Base-by-base conservation (phyloP, 92 coral and sea anemone genomes). In the Desmophyllum pertusum region DNA sequence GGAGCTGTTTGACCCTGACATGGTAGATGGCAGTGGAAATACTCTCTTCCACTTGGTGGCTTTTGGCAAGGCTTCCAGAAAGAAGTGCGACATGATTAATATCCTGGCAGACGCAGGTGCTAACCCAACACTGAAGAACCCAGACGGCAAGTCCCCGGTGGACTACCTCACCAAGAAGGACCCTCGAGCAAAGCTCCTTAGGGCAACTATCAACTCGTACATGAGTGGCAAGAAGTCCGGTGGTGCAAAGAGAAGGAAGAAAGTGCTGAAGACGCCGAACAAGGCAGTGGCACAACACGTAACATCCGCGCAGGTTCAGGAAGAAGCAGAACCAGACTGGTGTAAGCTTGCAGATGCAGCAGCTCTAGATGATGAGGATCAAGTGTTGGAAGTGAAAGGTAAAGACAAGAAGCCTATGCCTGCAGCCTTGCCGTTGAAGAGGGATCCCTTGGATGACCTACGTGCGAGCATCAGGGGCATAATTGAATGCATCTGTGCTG, bases 131-230 rank as follows among this genome's bases (percentile, higher is more conserved):
- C 29, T 86, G 14, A 86, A 63, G 80, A 89, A 89, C 84, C 48
- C 75, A 39, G 93, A 89, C 2, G 88, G 90, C 36, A 86, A 81
- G 73, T 65, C 73, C 36, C 88, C 93, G 0, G 41, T 81, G 23
- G 93, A 89, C 67, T 79, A 31, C n/a, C 72, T 89, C 31, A n/a
- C 33, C 41, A 89, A 86, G 81, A 89, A 89, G 46, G 93, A 89
- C 73, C 90, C 90, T 4, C 83, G 93, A 3, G 84, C 83, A 0
- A 78, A 88, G 66, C 72, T 86, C 48, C 50, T 89, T 36, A 68
- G 87, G 65, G 61, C 63, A 63, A 90, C 91, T 33, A 30, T 63
- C 15, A 77, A 89, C 74, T 85, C 90, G 6, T 76, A 79, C 70
- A 70, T 76, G 70, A 62, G 62, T 76, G 79, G 90, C 36, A 73